These are phyloP conservation scores for Atta colombica DNA, from an alignment of 1,140 invertebrate genomes.

Conservation along the genomic window DNA sequence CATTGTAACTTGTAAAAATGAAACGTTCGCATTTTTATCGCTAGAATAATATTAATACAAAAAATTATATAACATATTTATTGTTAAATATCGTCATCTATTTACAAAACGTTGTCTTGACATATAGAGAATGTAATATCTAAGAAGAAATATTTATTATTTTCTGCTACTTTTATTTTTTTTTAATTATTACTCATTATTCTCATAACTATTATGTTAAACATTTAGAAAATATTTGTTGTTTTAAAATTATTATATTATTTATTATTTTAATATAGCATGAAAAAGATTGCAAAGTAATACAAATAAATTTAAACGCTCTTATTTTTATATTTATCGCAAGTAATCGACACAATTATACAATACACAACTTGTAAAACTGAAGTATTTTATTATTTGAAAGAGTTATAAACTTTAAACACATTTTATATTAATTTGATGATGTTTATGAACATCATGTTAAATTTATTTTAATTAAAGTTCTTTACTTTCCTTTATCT, in stretches of 20 bases:
- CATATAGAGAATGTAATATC: not conserved
- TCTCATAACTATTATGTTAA: not conserved
- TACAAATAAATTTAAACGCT: not conserved
- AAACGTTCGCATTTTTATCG: not conserved
- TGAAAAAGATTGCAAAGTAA: not conserved
- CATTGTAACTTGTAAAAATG: not conserved
- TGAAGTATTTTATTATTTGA: not conserved
- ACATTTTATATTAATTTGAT: not conserved
- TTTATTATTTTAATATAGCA: not conserved
- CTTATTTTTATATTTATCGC: constrained; percentile 8
- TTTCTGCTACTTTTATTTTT: not conserved
- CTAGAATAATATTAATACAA: not conserved
- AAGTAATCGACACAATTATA: constrained; percentile 16
- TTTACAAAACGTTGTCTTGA: not conserved
- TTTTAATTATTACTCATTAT: not conserved
- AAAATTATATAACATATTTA: not conserved
- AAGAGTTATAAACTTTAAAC: constrained; percentile 7
- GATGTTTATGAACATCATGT: not conserved
- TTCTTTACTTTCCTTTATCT: not conserved
- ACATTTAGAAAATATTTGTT: constrained; percentile 2
- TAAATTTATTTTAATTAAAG: constrained; percentile 14
- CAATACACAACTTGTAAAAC: not conserved
- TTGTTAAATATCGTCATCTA: not conserved
- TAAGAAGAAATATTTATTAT: not conserved
- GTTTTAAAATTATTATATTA: not conserved